Evolutionary conservation across 2,113 vertebrate species (phyloP), one percentile per base, ranked within the genome.

Genomic region (Myotis brandtii): DNA sequence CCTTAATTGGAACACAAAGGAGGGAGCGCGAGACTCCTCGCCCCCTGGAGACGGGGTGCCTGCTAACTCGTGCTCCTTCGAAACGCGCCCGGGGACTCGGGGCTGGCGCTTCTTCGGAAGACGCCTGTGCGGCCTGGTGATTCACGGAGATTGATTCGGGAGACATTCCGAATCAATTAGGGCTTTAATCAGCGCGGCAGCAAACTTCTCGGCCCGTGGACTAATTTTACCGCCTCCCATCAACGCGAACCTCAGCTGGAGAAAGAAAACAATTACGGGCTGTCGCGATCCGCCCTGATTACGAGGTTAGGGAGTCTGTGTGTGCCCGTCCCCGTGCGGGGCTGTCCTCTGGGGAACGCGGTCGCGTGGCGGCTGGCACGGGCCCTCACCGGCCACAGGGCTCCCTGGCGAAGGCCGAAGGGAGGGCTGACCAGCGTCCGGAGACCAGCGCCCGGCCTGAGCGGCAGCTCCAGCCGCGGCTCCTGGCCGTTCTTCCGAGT

Each of bases 211-310:
- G 95, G 97, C 96, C 98, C 2, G 81, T 97, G 98, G 98, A 98
- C 98, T 98, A 97, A 98, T 98, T 98, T 98, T 97, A 96, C 98
- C 93, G 1, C 97, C 97, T 98, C 96, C 97, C 97, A 98, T 98
- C 98, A 97, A 97, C 90, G 95, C 56, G 96, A 98, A 96, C 97
- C 92, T 97, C 97, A 97, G 97, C 97, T 97, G 96, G 92, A 97
- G 97, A 98, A 98, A 98, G 97, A 97, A 98, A 98, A 98, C 98
- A 98, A 98, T 98, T 98, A 98, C 96, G 91, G 95, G 86, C 95
- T 97, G 97, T 97, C 98, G 98, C 98, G 98, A 98, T 98, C 98
- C 97, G 97, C 97, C 98, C 98, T 98, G 98, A 98, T 98, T 97
- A 95, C 97, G 86, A 97, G 97, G 98, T 98, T 97, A 96, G 96